Evolutionary conservation across 1,140 invertebrate species (phyloP).

Genomic region (Pseudomyrmex concolor): DNA sequence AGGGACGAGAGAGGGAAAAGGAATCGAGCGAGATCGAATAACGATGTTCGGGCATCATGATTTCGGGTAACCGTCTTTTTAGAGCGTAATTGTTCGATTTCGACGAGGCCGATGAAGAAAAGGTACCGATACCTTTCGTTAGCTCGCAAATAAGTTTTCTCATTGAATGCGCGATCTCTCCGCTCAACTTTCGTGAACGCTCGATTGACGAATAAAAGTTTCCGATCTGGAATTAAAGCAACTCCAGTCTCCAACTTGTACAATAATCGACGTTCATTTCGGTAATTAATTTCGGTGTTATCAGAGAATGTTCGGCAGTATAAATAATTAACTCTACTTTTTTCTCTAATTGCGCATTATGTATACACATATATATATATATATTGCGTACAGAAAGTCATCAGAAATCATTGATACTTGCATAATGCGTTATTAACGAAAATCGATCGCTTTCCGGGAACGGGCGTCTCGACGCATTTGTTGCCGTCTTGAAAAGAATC

Average conservation of each 20-base stretch:
- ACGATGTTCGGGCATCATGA: constrained; percentile 68
- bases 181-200: constrained; percentile 62
- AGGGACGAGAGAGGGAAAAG: neutral
- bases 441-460: neutral
- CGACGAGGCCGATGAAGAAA: constrained; percentile 52
- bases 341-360: no score
- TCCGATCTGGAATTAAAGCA: constrained; percentile 7
- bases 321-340: no score
- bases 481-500: constrained; percentile 18
- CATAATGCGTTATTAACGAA: neutral
- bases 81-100: constrained; percentile 67
- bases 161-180: constrained; percentile 66
- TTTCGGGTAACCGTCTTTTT: constrained; percentile 62
- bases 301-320: no score
- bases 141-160: constrained; percentile 70
- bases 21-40: constrained; percentile 60
- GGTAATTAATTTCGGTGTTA: constrained; percentile 38
- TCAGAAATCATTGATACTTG: no score
- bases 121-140: constrained; percentile 65
- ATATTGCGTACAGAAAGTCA: no score
- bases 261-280: constrained; percentile 44
- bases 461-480: neutral
- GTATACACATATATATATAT: no score
- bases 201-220: constrained; percentile 62
- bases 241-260: constrained; percentile 35